Base-by-base conservation (phyloP, 1,140 invertebrate species). In the Rhizoglyphus robini region DNA sequence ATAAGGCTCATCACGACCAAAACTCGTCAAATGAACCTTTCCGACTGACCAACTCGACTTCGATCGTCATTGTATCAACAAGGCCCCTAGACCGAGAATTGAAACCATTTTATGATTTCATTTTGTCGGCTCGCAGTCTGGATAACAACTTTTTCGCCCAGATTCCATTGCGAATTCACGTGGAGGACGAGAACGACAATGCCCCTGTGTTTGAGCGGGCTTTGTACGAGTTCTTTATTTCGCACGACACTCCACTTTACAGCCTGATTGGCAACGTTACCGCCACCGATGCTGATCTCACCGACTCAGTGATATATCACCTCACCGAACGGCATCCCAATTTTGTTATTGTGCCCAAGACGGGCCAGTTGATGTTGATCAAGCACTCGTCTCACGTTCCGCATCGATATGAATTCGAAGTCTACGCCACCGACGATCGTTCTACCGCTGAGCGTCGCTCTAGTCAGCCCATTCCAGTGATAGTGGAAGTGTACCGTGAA, bases 171-270 rank as follows among this genome's bases (percentile, higher is more conserved):
- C 77, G 80, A 23, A 81, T 96, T 2, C 77, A 80, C 3, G 81
- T 96, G 0, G 73, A 83, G 0, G 90, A 96, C 72, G 85, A 86
- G 69, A 96, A 97, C 74, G 92, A 96, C 75, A 92, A 96, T 73
- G 82, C 83, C 63, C 91, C 91, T 0, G 77, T 85, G 11, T 93
- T 95, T 74, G 82, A 83, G 1, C 80, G 85, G 47, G 79, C 81
- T 51, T 78, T 86, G 20, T 95, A 92, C 73, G 81, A 84, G 51
- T 92, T 91, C 71, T 81, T 84, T 49, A 80, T 90, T 15, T 75
- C 76, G 18, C 77, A 79, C 29, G 81, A 83, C 65, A 70, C 73
- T 11, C 70, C 84, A 68, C 78, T 86, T 41, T 91, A 91, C 71
- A 81, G 83, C 0, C 83, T 83, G 1, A 81, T 94, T 54, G 90